A percentile compares a stretch with the other conserved stretches of the same genome.
phyloP scores from a whole-genome alignment of 2,113 vertebrate species.

The Gambusia affinis region DNA sequence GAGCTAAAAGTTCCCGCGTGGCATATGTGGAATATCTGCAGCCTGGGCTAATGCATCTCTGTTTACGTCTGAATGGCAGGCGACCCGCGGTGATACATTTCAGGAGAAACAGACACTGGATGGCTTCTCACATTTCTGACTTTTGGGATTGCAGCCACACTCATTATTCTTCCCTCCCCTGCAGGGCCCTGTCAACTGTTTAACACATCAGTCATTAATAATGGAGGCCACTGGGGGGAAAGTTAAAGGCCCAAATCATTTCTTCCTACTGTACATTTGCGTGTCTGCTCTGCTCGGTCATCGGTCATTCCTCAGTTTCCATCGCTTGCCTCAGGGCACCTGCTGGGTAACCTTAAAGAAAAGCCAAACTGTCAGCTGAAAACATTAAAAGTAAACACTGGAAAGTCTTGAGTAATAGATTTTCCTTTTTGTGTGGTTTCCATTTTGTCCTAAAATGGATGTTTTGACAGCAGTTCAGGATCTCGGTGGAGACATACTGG shows the following conservation, averaged over 20 bases:
- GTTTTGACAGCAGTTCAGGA: neutral
- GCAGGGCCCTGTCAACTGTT: neutral
- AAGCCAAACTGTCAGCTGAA: neutral
- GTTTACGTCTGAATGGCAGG: constrained; percentile 4
- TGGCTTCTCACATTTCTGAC: neutral
- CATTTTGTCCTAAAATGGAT: neutral
- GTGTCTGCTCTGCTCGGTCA: neutral
- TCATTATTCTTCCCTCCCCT: neutral
- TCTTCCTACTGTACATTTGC: neutral
- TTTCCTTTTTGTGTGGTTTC: neutral
- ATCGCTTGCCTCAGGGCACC: neutral
- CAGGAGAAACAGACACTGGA: constrained; percentile 6
- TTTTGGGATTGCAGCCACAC: neutral
- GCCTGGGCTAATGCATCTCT: constrained; percentile 1
- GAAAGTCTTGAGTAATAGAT: neutral
- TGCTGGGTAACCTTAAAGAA: neutral
- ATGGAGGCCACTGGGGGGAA: neutral
- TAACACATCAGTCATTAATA: neutral
- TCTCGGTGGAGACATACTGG: neutral
- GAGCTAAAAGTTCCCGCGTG: neutral
- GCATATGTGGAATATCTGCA: neutral
- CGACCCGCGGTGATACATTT: neutral
- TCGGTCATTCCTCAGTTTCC: constrained; percentile 1
- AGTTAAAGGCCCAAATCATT: neutral
- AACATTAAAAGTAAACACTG: neutral